phyloP scores from a whole-genome alignment of 2,888 invertebrate genomes.

The Chalcosyrphus nemorum region DNA sequence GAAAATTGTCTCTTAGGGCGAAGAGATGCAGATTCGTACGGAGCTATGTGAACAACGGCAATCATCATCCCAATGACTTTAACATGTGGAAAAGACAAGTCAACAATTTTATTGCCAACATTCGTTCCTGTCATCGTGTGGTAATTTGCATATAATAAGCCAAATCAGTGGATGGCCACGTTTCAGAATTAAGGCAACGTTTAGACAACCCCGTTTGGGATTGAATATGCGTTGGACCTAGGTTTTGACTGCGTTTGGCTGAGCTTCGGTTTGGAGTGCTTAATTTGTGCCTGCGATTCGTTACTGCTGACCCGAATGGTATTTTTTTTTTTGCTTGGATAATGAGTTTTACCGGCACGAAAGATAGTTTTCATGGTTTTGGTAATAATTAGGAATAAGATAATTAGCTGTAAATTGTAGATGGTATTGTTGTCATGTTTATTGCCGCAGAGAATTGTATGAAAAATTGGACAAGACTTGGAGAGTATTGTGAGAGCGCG shows the following conservation, averaged over 20 bases:
- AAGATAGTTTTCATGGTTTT: conserved; percentile 36
- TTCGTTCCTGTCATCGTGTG: conserved; percentile 76
- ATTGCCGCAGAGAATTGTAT: conserved; percentile 20
- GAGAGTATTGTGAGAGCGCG: not conserved
- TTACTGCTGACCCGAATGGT: conserved; percentile 54
- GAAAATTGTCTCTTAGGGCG: conserved; percentile 57
- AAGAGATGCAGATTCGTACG: conserved; percentile 10
- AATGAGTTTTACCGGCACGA: conserved; percentile 31
- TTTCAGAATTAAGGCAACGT: conserved; percentile 74
- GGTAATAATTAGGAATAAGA: conserved; percentile 36
- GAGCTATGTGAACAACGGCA: conserved; percentile 50
- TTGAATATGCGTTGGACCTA: conserved; percentile 33
- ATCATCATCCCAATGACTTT: conserved; percentile 44
- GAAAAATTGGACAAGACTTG: conserved; percentile 9
- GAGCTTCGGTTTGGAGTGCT: conserved; percentile 34
- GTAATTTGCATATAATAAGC: conserved; percentile 82
- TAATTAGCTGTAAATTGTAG: conserved; percentile 31
- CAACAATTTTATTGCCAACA: conserved; percentile 71
- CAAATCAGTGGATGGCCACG: conserved; percentile 81
- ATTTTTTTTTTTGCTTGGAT: not conserved
- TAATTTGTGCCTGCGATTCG: conserved; percentile 56
- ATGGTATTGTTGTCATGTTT: conserved; percentile 17
- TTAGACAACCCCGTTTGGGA: not conserved
- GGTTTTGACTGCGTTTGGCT: conserved; percentile 52
- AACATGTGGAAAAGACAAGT: conserved; percentile 41